These are phyloP conservation scores for Melanogrammus aeglefinus DNA, from an alignment of 2,797 vertebrate species.

Conservation along the genomic window DNA sequence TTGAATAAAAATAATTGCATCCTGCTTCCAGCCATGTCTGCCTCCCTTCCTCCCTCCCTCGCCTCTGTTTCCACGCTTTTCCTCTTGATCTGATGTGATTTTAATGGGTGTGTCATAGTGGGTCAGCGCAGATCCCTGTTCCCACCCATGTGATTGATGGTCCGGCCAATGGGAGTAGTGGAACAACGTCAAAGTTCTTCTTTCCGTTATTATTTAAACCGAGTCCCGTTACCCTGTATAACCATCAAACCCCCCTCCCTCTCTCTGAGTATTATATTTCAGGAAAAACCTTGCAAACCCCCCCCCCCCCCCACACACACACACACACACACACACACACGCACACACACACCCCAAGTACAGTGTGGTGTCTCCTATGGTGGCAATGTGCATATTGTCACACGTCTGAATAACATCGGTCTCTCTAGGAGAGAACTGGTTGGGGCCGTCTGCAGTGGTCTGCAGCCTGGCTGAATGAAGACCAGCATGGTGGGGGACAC, in stretches of 20 bases:
- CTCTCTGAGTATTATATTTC: not conserved
- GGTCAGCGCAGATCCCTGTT: not conserved
- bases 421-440: not conserved
- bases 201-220: not conserved
- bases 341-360: too few species aligned
- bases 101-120: slow-evolving; percentile 1
- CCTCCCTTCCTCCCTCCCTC: too few species aligned
- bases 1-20: too few species aligned
- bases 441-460: not conserved
- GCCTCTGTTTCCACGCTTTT: not conserved
- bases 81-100: not conserved
- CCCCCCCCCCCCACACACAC: too few species aligned
- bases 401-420: not conserved
- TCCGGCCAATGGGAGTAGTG: not conserved
- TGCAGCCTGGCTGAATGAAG: not conserved
- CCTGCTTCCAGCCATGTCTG: too few species aligned
- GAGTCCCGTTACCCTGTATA: not conserved
- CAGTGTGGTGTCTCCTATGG: too few species aligned
- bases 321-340: too few species aligned
- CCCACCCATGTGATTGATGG: slow-evolving; percentile 9
- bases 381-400: not conserved
- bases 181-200: not conserved
- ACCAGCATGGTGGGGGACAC: not conserved
- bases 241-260: not conserved
- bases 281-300: too few species aligned